phyloP scores from a whole-genome alignment of 2,888 invertebrate genomes.

The Drosophila barbarae region DNA sequence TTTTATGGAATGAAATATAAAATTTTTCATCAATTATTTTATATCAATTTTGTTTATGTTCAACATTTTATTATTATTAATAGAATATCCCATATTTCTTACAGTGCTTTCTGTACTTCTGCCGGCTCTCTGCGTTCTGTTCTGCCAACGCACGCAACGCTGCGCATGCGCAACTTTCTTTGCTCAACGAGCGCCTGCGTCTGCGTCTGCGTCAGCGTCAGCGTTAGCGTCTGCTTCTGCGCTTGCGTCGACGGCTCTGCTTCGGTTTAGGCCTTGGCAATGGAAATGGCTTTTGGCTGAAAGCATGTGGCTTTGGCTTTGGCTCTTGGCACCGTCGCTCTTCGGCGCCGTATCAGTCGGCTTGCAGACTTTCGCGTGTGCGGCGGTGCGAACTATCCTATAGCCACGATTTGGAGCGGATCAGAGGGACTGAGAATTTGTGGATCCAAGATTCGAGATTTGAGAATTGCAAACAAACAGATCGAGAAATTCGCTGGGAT shows the following conservation, averaged over 20 bases:
- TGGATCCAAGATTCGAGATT: slow-evolving; percentile 2
- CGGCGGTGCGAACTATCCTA: slow-evolving; percentile 53
- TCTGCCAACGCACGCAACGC: slow-evolving; percentile 36
- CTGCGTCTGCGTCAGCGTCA: slow-evolving; percentile 14
- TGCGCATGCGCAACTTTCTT: slow-evolving; percentile 64
- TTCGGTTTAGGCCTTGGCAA: slow-evolving; percentile 21
- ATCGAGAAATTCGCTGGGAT: slow-evolving; percentile 36
- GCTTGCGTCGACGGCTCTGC: slow-evolving; percentile 26
- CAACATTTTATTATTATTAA: too few species aligned
- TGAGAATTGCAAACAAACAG: slow-evolving; percentile 34
- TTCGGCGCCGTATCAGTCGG: slow-evolving; percentile 62
- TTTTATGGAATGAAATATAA: too few species aligned
- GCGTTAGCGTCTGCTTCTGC: slow-evolving; percentile 1
- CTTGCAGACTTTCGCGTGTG: slow-evolving; percentile 75
- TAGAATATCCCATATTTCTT: background rate
- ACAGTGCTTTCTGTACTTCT: slow-evolving; percentile 5
- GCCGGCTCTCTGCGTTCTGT: slow-evolving; percentile 48
- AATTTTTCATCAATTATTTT: too few species aligned
- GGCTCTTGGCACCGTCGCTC: slow-evolving; percentile 36
- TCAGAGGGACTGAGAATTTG: slow-evolving; percentile 6
- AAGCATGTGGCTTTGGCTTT: slow-evolving; percentile 11
- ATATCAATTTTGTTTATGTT: too few species aligned
- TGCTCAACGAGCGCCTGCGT: slow-evolving; percentile 39
- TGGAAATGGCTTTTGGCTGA: slow-evolving; percentile 23
- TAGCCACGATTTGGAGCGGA: slow-evolving; percentile 9